Base-by-base conservation (phyloP, 2,797 vertebrate genomes). In the Apogon hyalosoma region DNA sequence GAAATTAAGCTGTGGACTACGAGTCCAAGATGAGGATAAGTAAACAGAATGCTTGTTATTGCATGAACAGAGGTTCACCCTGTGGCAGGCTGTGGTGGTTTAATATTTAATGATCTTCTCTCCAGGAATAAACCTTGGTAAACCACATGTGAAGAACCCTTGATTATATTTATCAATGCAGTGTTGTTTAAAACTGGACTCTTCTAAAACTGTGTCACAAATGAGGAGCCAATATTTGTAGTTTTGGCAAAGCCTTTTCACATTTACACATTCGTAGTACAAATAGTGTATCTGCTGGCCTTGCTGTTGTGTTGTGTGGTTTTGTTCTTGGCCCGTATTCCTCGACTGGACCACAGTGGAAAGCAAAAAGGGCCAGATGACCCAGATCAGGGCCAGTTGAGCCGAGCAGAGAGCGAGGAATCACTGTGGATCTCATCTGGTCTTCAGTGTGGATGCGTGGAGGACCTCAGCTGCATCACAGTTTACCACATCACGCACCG, bases 71-170 rank as follows among this genome's bases (percentile, higher is more conserved):
- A 81, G 73, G 51, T 61, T 64, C 16, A 38, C 75, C 82, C 67
- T 2, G 14, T 79, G 80, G 80, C 80, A 68, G 63, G 50, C 78
- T 74, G 55, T 62, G 65, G 41, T 62, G 58, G 19, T 73, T 90
- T 79, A 88, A 91, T 88, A 85, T 84, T 88, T 89, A 79, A 88
- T 88, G 69, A 64, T 69, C 46, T 65, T 71, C 56, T 73, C 71
- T 79, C 57, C 58, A 73, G 65, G 58, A 82, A 62, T 59, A 77
- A 80, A 80, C 60, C 63, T 69, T 59, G 28, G 63, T 63, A 75
- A 71, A 69, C 50, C 50, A 63, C 40, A 47, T 60, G 53, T 47
- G 72, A 79, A 79, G 31, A 68, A 24, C 4, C 19, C 57, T 11
- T 8, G 18, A 68, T 77, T 69, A 60, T 52, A 72, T 81, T 72